Conservation (phyloP, 2,113 vertebrate species). For the Notothenia coriiceps region DNA sequence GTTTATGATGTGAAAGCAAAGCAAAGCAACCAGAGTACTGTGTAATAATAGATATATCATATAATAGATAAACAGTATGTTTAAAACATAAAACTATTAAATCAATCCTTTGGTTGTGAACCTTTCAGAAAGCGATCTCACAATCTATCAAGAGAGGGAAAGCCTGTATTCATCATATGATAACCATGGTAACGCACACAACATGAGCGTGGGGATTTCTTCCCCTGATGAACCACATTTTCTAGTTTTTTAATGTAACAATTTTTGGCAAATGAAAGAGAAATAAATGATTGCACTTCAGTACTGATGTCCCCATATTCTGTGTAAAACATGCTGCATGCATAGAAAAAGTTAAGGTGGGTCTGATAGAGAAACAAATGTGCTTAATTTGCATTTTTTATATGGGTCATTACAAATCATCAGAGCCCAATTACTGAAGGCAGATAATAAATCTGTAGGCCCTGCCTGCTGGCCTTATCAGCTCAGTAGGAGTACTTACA, state of each 20-base stretch:
- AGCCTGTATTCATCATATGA: background rate
- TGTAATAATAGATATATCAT: no score
- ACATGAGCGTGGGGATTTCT: no score
- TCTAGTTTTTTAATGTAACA: no score
- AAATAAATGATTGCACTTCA: no score
- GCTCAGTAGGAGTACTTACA: conserved; percentile 79
- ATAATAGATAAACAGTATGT: no score
- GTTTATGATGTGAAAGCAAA: background rate
- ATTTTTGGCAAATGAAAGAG: no score
- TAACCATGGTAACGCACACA: background rate
- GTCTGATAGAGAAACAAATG: conserved; percentile 5
- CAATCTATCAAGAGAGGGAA: background rate
- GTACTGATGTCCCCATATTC: background rate
- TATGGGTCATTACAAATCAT: background rate
- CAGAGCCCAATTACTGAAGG: conserved; percentile 7
- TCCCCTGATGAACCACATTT: no score
- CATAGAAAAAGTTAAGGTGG: background rate
- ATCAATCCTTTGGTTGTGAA: no score
- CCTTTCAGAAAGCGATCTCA: background rate
- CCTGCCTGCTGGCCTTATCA: background rate
- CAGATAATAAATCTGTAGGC: background rate
- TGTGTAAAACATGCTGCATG: conserved; percentile 6
- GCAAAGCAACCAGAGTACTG: background rate
- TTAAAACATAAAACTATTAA: background rate
- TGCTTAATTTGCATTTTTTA: conserved; percentile 17